A percentile compares a stretch with the other conserved stretches of the same genome.
Evolutionary conservation across 2,888 invertebrate species (phyloP).

Genomic region (Ligdia adustata): DNA sequence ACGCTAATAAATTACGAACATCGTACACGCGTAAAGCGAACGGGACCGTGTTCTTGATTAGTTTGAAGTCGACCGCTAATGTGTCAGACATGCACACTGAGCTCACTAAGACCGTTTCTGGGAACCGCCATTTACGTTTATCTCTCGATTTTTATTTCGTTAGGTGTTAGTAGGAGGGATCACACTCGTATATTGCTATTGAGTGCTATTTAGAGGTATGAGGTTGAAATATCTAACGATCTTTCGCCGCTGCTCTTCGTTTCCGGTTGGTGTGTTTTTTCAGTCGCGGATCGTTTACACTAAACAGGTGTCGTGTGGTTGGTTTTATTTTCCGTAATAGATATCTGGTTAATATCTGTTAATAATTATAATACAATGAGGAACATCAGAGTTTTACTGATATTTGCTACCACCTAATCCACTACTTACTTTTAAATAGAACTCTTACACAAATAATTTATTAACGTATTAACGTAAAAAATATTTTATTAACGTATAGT

Average conservation of each 20-base stretch:
- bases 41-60: conserved; percentile 76
- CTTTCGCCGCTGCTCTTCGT: conserved; percentile 29
- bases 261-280: conserved; percentile 33
- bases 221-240: conserved; percentile 44
- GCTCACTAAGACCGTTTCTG: conserved; percentile 25
- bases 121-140: conserved; percentile 28
- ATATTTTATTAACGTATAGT: no score
- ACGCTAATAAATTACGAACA: conserved; percentile 82
- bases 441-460: no score
- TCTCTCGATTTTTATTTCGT: conserved; percentile 33
- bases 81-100: conserved; percentile 58
- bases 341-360: no score
- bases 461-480: no score
- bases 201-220: conserved; percentile 40
- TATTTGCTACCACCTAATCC: no score
- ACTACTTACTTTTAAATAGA: no score
- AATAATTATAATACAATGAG: no score
- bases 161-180: conserved; percentile 34
- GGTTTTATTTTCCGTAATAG: no score
- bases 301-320: conserved; percentile 30
- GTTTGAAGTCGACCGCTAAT: conserved; percentile 79
- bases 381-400: no score
- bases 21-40: conserved; percentile 76
- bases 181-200: conserved; percentile 37
- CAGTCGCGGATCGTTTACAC: conserved; percentile 31